These are phyloP conservation scores for Varanus salvator DNA, from an alignment of 2,113 vertebrate genomes.

Conservation along the genomic window DNA sequence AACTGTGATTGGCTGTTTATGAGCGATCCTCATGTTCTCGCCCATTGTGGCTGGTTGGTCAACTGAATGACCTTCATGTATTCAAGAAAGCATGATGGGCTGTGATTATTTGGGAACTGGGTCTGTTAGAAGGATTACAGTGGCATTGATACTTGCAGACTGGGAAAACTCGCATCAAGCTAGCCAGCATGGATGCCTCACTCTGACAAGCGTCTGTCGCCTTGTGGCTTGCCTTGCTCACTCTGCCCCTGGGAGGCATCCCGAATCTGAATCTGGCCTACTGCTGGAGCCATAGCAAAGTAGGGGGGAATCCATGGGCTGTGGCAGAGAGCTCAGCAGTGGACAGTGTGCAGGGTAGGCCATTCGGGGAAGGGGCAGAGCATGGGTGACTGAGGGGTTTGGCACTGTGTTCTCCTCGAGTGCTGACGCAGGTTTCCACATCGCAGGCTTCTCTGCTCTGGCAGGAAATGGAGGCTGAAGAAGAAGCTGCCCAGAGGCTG, in stretches of 20 bases:
- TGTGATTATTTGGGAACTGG: neutral
- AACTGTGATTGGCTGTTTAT: conserved; percentile 46
- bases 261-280: neutral
- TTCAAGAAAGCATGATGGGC: conserved; percentile 45
- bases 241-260: neutral
- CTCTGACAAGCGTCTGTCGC: neutral
- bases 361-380: conserved; percentile 48
- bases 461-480: conserved; percentile 97
- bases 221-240: neutral
- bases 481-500: conserved; percentile 75
- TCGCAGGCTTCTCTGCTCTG: conserved; percentile 99
- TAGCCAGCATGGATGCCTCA: conserved; percentile 18
- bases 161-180: neutral
- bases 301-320: conserved; percentile 25
- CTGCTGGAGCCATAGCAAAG: neutral
- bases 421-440: conserved; percentile 98
- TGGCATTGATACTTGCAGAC: neutral
- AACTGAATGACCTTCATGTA: conserved; percentile 25
- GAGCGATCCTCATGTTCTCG: conserved; percentile 36
- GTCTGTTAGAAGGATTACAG: neutral
- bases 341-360: conserved; percentile 62
- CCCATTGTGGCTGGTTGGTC: conserved; percentile 8
- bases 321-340: neutral
- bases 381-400: conserved; percentile 61
- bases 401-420: conserved; percentile 74